These are phyloP conservation scores for Drosophila leontia DNA, from an alignment of 1,140 invertebrate species.

Conservation along the genomic window DNA sequence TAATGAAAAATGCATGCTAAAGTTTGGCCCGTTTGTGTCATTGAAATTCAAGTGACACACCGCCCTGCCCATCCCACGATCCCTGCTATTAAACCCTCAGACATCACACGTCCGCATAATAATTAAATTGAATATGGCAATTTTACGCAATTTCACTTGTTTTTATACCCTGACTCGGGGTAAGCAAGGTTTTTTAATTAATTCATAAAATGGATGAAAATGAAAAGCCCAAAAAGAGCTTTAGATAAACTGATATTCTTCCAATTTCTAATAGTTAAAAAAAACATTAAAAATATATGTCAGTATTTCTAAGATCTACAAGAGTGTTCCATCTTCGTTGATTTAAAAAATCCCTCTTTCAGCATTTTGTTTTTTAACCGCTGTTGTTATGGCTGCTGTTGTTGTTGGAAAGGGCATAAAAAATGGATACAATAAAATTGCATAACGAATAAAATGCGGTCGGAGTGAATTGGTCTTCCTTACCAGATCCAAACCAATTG, in stretches of 20 bases:
- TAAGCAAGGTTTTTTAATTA: too few species aligned
- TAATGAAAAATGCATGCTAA: conserved; percentile 69
- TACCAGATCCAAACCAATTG: conserved; percentile 17
- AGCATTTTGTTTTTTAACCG: neutral
- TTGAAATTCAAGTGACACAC: conserved; percentile 51
- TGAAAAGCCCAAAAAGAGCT: neutral
- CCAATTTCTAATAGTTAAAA: neutral
- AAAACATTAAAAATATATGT: neutral
- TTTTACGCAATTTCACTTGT: conserved; percentile 50
- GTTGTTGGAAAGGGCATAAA: conserved; percentile 33
- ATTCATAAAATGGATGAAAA: too few species aligned
- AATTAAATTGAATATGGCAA: conserved; percentile 73
- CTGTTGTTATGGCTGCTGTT: conserved; percentile 32
- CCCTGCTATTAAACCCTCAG: conserved; percentile 32
- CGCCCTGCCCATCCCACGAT: conserved; percentile 11
- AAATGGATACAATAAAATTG: conserved; percentile 71
- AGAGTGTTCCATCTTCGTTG: neutral
- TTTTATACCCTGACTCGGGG: conserved; percentile 2
- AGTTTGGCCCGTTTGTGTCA: conserved; percentile 52
- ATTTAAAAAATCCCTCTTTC: neutral
- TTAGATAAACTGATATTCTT: too few species aligned
- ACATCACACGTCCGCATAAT: conserved; percentile 44
- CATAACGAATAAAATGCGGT: conserved; percentile 73
- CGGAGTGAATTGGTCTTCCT: conserved; percentile 29
- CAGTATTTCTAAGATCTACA: accelerated